Percentiles rank a stretch among this genome's conserved stretches.
Conservation (phyloP, 1,140 invertebrate species). For the Plodia interpunctella region DNA sequence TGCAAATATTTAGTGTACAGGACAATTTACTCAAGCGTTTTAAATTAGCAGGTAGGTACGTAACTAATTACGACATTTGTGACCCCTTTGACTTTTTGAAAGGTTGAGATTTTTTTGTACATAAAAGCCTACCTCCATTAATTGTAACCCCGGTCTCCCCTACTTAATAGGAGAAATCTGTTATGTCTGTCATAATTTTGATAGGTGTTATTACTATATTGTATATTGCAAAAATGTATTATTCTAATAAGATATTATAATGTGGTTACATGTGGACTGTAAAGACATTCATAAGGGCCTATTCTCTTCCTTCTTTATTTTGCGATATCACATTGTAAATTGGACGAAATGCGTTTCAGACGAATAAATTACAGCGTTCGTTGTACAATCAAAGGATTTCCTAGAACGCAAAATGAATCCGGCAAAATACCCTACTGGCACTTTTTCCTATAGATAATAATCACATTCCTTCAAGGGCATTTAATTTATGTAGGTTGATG, state of each 20-base stretch:
- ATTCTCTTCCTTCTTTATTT: neutral
- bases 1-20: neutral
- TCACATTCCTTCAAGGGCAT: neutral
- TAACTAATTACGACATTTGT: no score
- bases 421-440: constrained; percentile 13
- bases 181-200: no score
- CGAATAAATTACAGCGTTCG: constrained; percentile 6
- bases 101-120: no score
- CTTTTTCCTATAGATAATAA: constrained; percentile 6
- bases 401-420: constrained; percentile 18
- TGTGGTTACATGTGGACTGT: neutral
- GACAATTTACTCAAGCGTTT: neutral
- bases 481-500: neutral
- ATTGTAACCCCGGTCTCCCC: no score
- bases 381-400: constrained; percentile 18
- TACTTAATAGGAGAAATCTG: no score
- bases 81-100: no score
- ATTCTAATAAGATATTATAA: no score
- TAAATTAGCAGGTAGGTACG: neutral
- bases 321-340: neutral
- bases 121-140: no score
- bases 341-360: neutral
- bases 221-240: no score
- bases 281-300: neutral
- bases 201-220: no score